Conservation (phyloP, 2,797 vertebrate species). For the Ctenosaura bakeri region DNA sequence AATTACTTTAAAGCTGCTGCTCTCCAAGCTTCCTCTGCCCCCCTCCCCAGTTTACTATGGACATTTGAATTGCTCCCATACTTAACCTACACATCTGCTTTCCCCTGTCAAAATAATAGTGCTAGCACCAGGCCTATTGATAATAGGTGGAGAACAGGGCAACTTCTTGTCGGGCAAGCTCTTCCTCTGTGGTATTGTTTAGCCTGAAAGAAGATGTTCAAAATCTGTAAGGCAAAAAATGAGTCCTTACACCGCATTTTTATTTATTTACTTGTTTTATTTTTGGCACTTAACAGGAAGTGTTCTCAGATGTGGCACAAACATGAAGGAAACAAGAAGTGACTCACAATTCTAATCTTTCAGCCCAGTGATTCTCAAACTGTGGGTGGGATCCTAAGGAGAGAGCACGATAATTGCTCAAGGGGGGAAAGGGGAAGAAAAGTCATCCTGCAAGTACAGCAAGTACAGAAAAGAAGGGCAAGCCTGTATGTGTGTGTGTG, state of each 20-base stretch:
- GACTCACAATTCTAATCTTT: background rate
- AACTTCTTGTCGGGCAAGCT: slow-evolving; percentile 80
- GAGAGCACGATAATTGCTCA: too few species aligned
- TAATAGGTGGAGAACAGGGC: slow-evolving; percentile 82
- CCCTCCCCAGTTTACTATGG: slow-evolving; percentile 83
- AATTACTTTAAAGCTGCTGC: slow-evolving; percentile 96
- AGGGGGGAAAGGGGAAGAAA: too few species aligned
- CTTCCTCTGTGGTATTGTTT: slow-evolving; percentile 78
- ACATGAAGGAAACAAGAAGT: slow-evolving; percentile 5
- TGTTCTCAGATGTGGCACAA: background rate
- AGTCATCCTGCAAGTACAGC: too few species aligned
- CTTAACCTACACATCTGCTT: slow-evolving; percentile 88
- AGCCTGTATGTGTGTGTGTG: too few species aligned
- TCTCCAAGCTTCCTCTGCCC: slow-evolving; percentile 86
- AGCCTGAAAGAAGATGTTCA: slow-evolving; percentile 73
- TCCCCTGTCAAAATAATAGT: slow-evolving; percentile 84
- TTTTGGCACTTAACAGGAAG: slow-evolving; percentile 28
- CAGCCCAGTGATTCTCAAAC: too few species aligned
- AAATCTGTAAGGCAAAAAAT: slow-evolving; percentile 64
- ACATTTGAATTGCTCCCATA: slow-evolving; percentile 89
- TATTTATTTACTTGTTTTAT: too few species aligned
- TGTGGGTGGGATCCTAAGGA: too few species aligned
- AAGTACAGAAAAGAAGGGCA: too few species aligned
- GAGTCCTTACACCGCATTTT: slow-evolving; percentile 22
- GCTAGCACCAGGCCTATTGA: slow-evolving; percentile 81